These are phyloP conservation scores for Brachionus asplanchnoidis DNA, from an alignment of 1,140 invertebrate genomes.

Conservation along the genomic window DNA sequence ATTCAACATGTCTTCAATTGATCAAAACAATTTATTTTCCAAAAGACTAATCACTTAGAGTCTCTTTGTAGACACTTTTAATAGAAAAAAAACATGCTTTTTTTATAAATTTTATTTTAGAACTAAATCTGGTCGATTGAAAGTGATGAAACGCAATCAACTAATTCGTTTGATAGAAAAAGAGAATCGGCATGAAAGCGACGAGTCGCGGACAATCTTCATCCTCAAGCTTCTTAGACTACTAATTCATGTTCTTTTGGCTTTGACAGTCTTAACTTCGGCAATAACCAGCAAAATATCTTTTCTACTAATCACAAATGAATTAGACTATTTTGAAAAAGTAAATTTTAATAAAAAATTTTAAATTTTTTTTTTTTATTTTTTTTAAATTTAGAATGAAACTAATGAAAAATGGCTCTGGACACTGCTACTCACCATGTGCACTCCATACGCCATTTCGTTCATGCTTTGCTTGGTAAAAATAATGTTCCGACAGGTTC, in stretches of 20 bases:
- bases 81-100: neutral
- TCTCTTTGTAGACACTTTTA: neutral
- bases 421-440: neutral
- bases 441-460: neutral
- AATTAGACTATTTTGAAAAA: constrained; percentile 15
- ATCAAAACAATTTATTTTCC: neutral
- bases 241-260: neutral
- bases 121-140: neutral
- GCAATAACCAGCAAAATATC: constrained; percentile 5
- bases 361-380: neutral
- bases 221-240: neutral
- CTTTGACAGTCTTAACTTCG: neutral
- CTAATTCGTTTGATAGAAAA: constrained; percentile 17
- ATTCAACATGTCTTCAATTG: neutral
- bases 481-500: neutral
- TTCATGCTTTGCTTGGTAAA: neutral
- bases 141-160: constrained; percentile 4
- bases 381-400: neutral
- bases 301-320: neutral
- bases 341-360: neutral
- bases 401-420: neutral
- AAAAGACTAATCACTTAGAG: neutral
- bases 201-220: neutral
- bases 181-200: neutral
- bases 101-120: neutral